phyloP scores from a whole-genome alignment of 1,140 invertebrate species.

The Tribolium castaneum region DNA sequence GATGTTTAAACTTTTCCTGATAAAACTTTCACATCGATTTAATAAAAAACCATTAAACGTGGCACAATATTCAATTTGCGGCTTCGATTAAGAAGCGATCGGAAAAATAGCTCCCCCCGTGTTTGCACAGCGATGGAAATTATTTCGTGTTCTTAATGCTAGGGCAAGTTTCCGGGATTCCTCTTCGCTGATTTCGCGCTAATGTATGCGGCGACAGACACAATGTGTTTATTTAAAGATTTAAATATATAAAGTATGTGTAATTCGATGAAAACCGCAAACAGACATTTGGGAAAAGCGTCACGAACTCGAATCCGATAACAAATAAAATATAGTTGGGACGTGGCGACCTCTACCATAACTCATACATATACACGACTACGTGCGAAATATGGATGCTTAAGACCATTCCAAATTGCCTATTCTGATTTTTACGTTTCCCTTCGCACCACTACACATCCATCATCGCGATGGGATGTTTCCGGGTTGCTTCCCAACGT shows the following conservation, averaged over 20 bases:
- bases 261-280: constrained; percentile 61
- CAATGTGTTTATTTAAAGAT: constrained; percentile 45
- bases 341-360: constrained; percentile 62
- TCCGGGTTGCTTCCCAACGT: background rate
- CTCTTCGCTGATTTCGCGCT: background rate
- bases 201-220: constrained; percentile 28
- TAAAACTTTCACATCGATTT: constrained; percentile 43
- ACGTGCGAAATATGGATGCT: constrained; percentile 62
- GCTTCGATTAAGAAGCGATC: constrained; percentile 24
- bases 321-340: constrained; percentile 64
- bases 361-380: constrained; percentile 63
- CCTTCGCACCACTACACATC: constrained; percentile 39
- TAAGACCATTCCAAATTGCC: constrained; percentile 61
- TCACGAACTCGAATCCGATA: constrained; percentile 64
- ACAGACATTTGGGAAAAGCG: constrained; percentile 62
- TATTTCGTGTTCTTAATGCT: constrained; percentile 32
- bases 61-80: constrained; percentile 33
- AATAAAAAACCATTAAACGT: constrained; percentile 40
- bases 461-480: constrained; percentile 1
- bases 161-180: constrained; percentile 17
- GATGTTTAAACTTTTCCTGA: constrained; percentile 48
- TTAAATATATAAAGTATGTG: constrained; percentile 55
- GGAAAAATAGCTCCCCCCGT: constrained; percentile 39
- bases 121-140: constrained; percentile 42
- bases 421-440: constrained; percentile 60